Evolutionary conservation across 2,113 vertebrate species (phyloP).

Genomic region (Macquaria australasica): DNA sequence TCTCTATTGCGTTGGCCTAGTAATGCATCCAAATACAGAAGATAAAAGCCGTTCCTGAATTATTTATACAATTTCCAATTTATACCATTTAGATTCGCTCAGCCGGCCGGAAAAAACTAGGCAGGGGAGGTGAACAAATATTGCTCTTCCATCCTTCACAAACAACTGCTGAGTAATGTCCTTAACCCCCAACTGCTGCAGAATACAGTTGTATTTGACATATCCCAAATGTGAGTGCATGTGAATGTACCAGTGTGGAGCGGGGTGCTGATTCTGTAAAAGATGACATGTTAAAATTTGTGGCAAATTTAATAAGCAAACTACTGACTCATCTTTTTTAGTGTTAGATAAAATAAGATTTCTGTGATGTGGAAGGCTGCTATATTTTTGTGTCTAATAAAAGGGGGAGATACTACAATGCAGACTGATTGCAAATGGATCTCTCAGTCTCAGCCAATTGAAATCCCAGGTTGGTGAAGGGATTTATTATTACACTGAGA

Average conservation of each 20-base stretch:
- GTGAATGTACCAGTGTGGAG: background rate
- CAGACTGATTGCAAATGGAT: background rate
- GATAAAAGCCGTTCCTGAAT: slow-evolving; percentile 60
- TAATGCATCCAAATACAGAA: slow-evolving; percentile 45
- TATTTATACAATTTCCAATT: slow-evolving; percentile 62
- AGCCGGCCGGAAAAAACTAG: slow-evolving; percentile 15
- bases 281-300: background rate
- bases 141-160: slow-evolving; percentile 36
- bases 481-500: background rate
- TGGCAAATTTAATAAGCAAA: background rate
- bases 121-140: slow-evolving; percentile 33
- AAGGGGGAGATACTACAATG: background rate
- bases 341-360: background rate
- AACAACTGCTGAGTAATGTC: slow-evolving; percentile 45
- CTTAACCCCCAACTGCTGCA: slow-evolving; percentile 25
- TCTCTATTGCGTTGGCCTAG: slow-evolving; percentile 26
- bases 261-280: background rate
- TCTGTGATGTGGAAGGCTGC: background rate
- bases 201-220: slow-evolving; percentile 11
- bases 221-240: slow-evolving; percentile 12
- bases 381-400: background rate
- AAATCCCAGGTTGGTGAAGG: background rate
- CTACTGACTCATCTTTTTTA: background rate
- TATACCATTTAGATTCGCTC: slow-evolving; percentile 54
- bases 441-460: background rate